Evolutionary conservation across 2,797 vertebrate genomes (phyloP).

Genomic region (Sebastes cheni): DNA sequence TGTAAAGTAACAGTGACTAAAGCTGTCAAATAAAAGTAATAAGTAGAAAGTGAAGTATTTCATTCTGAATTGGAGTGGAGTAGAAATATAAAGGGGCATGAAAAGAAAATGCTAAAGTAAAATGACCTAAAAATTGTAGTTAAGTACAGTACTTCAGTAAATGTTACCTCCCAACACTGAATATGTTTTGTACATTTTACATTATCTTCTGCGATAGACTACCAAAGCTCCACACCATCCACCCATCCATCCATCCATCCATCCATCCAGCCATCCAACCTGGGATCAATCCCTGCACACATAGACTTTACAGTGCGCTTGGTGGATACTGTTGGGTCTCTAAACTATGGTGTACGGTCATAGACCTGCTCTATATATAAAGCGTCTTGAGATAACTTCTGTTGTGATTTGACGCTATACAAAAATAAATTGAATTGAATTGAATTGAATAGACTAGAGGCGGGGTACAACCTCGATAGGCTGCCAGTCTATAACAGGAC

Average conservation of each 20-base stretch:
- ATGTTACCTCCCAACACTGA: background rate
- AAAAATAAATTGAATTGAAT: too few species aligned
- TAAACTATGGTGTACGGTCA: too few species aligned
- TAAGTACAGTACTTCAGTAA: background rate
- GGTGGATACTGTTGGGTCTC: too few species aligned
- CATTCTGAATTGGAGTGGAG: background rate
- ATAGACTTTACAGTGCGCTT: background rate
- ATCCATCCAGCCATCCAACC: background rate
- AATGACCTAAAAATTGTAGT: background rate
- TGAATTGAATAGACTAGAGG: background rate
- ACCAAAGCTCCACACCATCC: background rate
- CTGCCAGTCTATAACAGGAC: background rate
- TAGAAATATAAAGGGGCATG: background rate
- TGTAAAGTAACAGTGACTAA: background rate
- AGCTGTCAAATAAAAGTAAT: background rate
- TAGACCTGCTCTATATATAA: too few species aligned
- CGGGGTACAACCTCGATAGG: background rate
- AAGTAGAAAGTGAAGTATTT: background rate
- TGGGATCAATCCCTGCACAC: background rate
- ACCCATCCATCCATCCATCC: background rate
- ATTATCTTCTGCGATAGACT: background rate
- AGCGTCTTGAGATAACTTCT: too few species aligned
- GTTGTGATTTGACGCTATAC: too few species aligned
- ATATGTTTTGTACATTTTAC: background rate
- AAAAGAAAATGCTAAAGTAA: background rate